Evolutionary conservation across 2,888 invertebrate genomes (phyloP), one percentile per base, ranked within the genome.

Genomic region (Nomada lathburiana): DNA sequence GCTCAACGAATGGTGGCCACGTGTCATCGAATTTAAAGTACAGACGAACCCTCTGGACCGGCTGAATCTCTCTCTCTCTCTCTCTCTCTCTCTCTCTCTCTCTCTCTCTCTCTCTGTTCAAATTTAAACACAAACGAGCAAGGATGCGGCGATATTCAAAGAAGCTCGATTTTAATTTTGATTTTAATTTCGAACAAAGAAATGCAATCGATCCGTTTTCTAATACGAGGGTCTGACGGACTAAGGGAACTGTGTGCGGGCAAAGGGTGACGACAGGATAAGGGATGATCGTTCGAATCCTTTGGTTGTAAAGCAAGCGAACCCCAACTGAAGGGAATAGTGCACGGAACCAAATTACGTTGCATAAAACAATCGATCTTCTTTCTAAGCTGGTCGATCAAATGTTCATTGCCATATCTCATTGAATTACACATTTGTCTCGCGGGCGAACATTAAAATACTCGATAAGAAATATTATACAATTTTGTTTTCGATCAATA

Each of bases 281-380:
- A 13, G 50, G 20, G 36, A n/a, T 47, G 62, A 42, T 73, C 23
- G 9, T 53, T 55, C 47, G 42, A 85, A 83, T 69, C 13, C 53
- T 69, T 72, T 47, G 71, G 9, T 59, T 62, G 57, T 42, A 60
- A n/a, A 68, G 20, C 62, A 77, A 82, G n/a, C 59, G 75, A 76
- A 76, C 65, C 36, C 57, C 13, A 44, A 79, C 47, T 57, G 50
- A 62, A n/a, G 57, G 75, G 55, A 81, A 76, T 60, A 85, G 80
- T 85, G 80, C 83, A 87, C 80, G 67, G 76, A 78, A 78, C 60
- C 47, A 74, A 65, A 42, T 80, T 57, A 53, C 20, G 13, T 75
- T 36, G 42, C 47, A 9, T n/a, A 36, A 62, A 52, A 7, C 42
- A 23, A 23, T 36, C 11, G 16, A 55, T 42, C 23, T 20, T 4